Base-by-base conservation (phyloP, 2,113 vertebrate species). In the Eulemur macaco region DNA sequence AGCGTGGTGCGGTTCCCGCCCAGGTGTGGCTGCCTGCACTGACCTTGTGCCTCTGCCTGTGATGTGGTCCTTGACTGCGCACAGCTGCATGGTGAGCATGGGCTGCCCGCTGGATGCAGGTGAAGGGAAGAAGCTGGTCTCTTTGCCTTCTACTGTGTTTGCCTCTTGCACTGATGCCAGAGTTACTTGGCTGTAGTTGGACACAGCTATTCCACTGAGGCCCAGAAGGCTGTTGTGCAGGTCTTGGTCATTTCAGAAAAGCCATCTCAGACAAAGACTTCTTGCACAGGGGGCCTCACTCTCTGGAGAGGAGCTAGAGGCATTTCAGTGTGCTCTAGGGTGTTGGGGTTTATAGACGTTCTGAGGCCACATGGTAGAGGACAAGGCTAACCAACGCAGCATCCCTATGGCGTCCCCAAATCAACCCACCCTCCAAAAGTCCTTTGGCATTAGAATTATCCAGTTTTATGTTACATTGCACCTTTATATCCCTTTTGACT, bases 161-260 rank as follows among this genome's bases (percentile, higher is more conserved):
- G 4, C 34, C 21, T 45, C 47, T 60, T 89, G 27, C 6, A 3
- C 25, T 39, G 3, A 45, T 27, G 37, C 21, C 68, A 50, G 31
- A 31, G 17, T 13, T 8, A 6, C n/a, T 8, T 8, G 3, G 6
- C 34, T 52, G 0, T 34, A 4, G 27, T 56, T 29, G 8, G 73
- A 45, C 12, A 10, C 14, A 18, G 31, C 63, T 56, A 64, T 63
- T 87, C 42, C 63, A 8, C 14, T 2, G 20, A 68, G 14, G 37
- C 6, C 21, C 31, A 8, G 18, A 56, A 34, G 23, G 37, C 10
- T 8, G 25, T 31, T 37, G 63, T 84, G 18, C 31, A 82, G 25
- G 58, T 84, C 45, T 84, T 47, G 56, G n/a, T 84, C n/a, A 42
- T 73, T 96, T 83, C 71, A 84, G 20, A 84, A 80, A 39, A 84